phyloP scores from a whole-genome alignment of 2,888 invertebrate genomes.

The Melanophora roralis region DNA sequence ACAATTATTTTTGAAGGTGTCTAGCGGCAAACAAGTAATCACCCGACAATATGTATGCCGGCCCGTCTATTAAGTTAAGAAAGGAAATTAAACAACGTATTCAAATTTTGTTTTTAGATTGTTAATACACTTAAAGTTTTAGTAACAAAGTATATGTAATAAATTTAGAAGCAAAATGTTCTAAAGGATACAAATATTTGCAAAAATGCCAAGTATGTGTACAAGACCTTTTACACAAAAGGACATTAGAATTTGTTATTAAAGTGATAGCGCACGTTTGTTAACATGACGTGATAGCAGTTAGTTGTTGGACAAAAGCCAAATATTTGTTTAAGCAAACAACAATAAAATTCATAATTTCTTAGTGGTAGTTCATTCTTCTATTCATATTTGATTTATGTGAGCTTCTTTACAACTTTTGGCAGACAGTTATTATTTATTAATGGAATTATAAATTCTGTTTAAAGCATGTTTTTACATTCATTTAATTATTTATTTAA shows the following conservation, averaged over 20 bases:
- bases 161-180: neutral
- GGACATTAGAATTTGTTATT: neutral
- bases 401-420: neutral
- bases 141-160: too few species aligned
- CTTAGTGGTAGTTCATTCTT: neutral
- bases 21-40: too few species aligned
- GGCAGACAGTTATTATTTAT: conserved; percentile 38
- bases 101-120: too few species aligned
- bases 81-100: too few species aligned
- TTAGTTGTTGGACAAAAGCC: conserved; percentile 49
- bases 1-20: too few species aligned
- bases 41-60: too few species aligned
- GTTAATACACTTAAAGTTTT: too few species aligned
- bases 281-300: neutral
- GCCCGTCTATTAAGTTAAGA: too few species aligned
- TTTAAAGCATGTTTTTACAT: conserved; percentile 16
- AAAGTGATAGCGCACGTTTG: neutral
- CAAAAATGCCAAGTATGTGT: neutral
- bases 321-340: conserved; percentile 16
- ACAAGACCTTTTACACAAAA: neutral
- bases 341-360: neutral
- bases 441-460: conserved; percentile 49
- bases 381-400: conserved; percentile 2
- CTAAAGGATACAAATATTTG: neutral
- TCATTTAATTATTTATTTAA: neutral